Conservation (phyloP, 2,888 invertebrate genomes). For the Ophonus ardosiacus region DNA sequence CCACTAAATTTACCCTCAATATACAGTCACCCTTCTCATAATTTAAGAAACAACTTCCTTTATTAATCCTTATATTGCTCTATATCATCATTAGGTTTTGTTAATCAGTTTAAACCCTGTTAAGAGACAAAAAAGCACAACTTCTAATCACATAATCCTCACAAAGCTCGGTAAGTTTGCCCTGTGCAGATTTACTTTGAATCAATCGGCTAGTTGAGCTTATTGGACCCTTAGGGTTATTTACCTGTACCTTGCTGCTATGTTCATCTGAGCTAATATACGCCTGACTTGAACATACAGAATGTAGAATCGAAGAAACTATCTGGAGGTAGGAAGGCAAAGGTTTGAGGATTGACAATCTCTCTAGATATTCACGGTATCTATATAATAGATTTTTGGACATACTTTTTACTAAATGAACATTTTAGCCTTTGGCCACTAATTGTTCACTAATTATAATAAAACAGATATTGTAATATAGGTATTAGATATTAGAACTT, state of each 20-base stretch:
- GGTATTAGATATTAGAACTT: too few species aligned
- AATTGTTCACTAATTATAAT: too few species aligned
- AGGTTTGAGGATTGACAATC: not conserved
- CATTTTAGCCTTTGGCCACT: too few species aligned
- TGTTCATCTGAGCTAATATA: not conserved
- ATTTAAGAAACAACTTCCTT: not conserved
- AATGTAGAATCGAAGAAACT: not conserved
- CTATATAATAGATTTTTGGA: too few species aligned
- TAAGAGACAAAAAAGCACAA: constrained; percentile 8
- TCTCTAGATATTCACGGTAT: too few species aligned
- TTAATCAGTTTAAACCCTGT: not conserved
- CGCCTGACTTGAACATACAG: not conserved
- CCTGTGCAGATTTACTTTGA: not conserved
- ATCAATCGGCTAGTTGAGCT: not conserved
- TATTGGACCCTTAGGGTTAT: constrained; percentile 8
- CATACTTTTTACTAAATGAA: too few species aligned
- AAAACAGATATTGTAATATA: too few species aligned
- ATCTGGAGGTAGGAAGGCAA: not conserved
- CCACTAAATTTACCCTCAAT: too few species aligned
- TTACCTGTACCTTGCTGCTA: not conserved
- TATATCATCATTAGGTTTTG: not conserved
- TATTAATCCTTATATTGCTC: not conserved
- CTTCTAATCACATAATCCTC: constrained; percentile 12
- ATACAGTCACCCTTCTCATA: not conserved
- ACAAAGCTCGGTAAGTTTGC: not conserved